Base-by-base conservation (phyloP, 2,888 invertebrate genomes). In the Limnephilus marmoratus region DNA sequence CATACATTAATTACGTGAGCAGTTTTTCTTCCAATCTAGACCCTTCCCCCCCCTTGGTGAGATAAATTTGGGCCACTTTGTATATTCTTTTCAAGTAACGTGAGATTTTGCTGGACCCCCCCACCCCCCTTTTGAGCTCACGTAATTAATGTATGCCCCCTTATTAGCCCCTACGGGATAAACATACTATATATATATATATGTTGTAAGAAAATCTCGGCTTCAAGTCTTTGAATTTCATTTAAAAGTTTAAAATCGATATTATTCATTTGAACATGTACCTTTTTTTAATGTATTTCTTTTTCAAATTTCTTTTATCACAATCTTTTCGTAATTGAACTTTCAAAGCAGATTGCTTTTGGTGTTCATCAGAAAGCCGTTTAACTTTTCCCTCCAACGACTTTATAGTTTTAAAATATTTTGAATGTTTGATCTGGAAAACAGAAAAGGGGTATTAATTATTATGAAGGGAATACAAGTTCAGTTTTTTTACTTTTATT, bases 251-350 rank as follows among this genome's bases (percentile, higher is more conserved):
- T 5, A 5, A 68, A 68, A 29, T n/a, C 29, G 4, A 34, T 18
- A 87, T 31, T 29, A 87, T n/a, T 87, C 68, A 29, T 49, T 53
- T 53, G 31, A 87, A 53, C 3, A 13, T 85, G 85, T 93, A 96
- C 96, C 96, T 96, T 94, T 95, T 96, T 93, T 95, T 96, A 85
- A 96, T 96, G 88, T 95, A 93, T 68, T 93, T 93, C 83, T 93
- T 93, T 85, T 90, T 90, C 12, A 83, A 95, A 94, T 95, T 95
- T 87, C 95, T 94, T 94, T 97, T 97, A 94, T 97, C 97, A 94
- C 97, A 97, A 94, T 97, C 97, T 41, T 96, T 95, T 94, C 96
- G 95, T 93, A 98, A 95, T 94, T 97, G 97, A 93, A 96, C 96
- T 93, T 96, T 96, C 88, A 97, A 95, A 94, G 97, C 96, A 94